Conservation (phyloP, 1,140 invertebrate species). For the Cydia pomonella region DNA sequence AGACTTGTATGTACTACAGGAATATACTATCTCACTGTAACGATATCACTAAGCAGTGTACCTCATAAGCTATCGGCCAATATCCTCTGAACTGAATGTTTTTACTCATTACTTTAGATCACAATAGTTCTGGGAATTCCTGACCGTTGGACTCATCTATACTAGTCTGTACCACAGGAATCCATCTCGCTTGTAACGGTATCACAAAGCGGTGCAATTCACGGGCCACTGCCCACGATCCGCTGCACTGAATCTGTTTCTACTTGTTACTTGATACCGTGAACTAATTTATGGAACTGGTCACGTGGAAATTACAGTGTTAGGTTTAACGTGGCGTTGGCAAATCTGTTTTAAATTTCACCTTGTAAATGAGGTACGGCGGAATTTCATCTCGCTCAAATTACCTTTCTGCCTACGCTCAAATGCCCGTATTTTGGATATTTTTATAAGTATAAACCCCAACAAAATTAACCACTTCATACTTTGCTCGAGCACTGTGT, state of each 20-base stretch:
- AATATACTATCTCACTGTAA: neutral
- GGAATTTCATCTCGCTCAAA: neutral
- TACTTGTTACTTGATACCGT: conserved; percentile 11
- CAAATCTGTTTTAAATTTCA: conserved; percentile 2
- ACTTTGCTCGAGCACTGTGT: too few species aligned
- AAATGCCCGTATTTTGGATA: too few species aligned
- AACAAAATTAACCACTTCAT: too few species aligned
- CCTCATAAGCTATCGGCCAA: neutral
- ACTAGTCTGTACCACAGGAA: too few species aligned
- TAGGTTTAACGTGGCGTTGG: neutral
- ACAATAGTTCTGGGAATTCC: too few species aligned
- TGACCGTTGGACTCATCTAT: too few species aligned
- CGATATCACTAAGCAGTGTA: neutral
- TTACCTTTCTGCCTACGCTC: neutral
- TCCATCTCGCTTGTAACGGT: conserved; percentile 11
- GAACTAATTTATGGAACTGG: conserved; percentile 14
- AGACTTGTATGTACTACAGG: too few species aligned
- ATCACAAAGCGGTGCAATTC: conserved; percentile 25
- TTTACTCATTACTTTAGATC: too few species aligned
- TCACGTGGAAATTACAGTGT: conserved; percentile 9
- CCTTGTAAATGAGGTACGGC: neutral
- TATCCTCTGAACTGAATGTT: neutral
- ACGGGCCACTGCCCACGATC: conserved; percentile 17
- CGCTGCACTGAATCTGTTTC: conserved; percentile 18
- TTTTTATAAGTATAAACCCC: too few species aligned